These are phyloP conservation scores for Agrilus cyanescens DNA, from an alignment of 2,888 invertebrate genomes.

Conservation along the genomic window DNA sequence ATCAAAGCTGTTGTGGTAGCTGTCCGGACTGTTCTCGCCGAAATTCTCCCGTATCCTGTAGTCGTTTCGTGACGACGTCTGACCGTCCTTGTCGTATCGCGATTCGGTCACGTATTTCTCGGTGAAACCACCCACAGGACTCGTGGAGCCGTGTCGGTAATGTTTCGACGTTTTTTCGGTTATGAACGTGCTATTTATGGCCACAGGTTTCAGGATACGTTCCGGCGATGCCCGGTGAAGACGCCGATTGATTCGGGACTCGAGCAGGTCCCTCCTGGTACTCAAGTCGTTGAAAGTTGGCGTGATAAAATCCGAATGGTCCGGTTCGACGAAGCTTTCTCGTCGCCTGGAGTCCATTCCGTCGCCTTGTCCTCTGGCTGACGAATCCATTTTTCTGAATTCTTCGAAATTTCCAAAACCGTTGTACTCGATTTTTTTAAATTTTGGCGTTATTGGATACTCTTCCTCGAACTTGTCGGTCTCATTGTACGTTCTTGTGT, in stretches of 20 bases:
- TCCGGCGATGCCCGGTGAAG: constrained; percentile 36
- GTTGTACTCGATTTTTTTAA: constrained; percentile 41
- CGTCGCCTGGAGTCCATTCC: constrained; percentile 53
- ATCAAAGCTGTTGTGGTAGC: constrained; percentile 23
- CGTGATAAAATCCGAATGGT: constrained; percentile 19
- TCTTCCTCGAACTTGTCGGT: constrained; percentile 37
- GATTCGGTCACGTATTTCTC: constrained; percentile 43
- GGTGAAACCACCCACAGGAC: constrained; percentile 39
- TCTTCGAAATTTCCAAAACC: constrained; percentile 40
- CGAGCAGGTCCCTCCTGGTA: constrained; percentile 59
- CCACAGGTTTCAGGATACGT: constrained; percentile 34
- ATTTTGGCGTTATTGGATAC: constrained; percentile 48
- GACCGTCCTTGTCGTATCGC: constrained; percentile 39
- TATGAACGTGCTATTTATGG: constrained; percentile 34
- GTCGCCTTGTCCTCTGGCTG: constrained; percentile 49
- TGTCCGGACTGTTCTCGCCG: constrained; percentile 24
- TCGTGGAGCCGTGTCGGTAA: constrained; percentile 42
- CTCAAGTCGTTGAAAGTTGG: constrained; percentile 44
- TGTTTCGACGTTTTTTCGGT: constrained; percentile 44
- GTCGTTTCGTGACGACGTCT: constrained; percentile 33
- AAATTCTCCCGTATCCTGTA: constrained; percentile 35
- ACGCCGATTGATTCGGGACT: constrained; percentile 58
- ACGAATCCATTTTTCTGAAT: constrained; percentile 36
- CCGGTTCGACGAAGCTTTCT: constrained; percentile 33
- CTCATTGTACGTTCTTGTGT: constrained; percentile 37